phyloP scores from a whole-genome alignment of 1,140 invertebrate genomes.

The Panagrolaimus sp. region DNA sequence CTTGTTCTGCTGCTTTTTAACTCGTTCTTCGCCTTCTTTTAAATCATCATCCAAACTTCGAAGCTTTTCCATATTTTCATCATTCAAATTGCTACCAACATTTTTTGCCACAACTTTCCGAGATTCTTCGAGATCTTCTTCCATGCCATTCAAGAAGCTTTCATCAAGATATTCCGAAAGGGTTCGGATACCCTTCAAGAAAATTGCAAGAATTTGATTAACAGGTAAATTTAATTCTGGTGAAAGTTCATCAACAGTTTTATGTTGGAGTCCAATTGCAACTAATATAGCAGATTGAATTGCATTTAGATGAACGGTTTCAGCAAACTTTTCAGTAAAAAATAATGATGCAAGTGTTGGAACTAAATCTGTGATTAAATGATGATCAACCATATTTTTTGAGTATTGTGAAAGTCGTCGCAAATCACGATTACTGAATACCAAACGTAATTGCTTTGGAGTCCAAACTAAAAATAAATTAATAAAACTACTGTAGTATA shows the following conservation, averaged over 20 bases:
- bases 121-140: conserved; percentile 1
- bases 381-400: conserved; percentile 86
- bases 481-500: neutral
- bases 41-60: conserved; percentile 42
- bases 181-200: conserved; percentile 73
- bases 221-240: conserved; percentile 76
- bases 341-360: conserved; percentile 72
- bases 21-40: conserved; percentile 40
- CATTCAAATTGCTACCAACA: neutral
- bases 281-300: conserved; percentile 74
- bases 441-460: conserved; percentile 67
- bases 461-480: conserved; percentile 6
- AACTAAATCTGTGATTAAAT: conserved; percentile 84
- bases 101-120: neutral
- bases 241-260: conserved; percentile 76
- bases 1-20: conserved; percentile 30
- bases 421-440: conserved; percentile 78
- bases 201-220: conserved; percentile 81
- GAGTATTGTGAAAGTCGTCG: conserved; percentile 82
- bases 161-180: conserved; percentile 25
- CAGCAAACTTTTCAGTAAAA: conserved; percentile 65
- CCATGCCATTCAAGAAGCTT: conserved; percentile 4
- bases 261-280: conserved; percentile 85
- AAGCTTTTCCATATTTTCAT: conserved; percentile 57
- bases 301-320: conserved; percentile 28